Base-by-base conservation (phyloP, 1,140 invertebrate species). In the Stratiolaelaps scimitus region DNA sequence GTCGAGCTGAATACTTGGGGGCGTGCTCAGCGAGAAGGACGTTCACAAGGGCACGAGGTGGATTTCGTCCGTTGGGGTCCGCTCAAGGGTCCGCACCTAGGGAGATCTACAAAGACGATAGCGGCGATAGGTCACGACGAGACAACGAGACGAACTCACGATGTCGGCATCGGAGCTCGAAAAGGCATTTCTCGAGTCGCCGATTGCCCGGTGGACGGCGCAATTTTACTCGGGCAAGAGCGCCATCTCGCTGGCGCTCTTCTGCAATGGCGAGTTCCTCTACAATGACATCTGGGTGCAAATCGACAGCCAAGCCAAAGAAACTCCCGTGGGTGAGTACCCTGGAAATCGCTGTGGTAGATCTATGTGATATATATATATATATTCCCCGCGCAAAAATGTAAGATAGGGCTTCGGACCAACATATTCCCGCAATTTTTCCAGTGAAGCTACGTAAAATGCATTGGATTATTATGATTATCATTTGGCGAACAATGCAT, bases 261-360 rank as follows among this genome's bases (percentile, higher is more conserved):
- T 60, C 23, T 60, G 53, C 53, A 60, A 26, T 26, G 53, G 53
- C 26, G n/a, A 60, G 26, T 60, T 26, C 23, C 20, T 60, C 2
- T 60, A 60, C 53, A 60, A 60, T 34, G 53, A 60, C 34, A 34
- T 60, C 15, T 60, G 53, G 53, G n/a, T n/a, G 15, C 53, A 60
- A 26, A 60, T 60, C 53, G 53, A 60, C 53, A 29, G 26, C 13
- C 53, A 60, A 26, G 53, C 53, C 26, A 15, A 26, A 17, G 53
- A n/a, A 34, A 26, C 34, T 15, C 53, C 17, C 13, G 13, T 34
- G 53, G 53, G 53, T 60, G 53, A 60, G 53, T 23, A 60, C 1
- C 26, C 34, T 4, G 10, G 34, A 40, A 40, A 40, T 40, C 10
- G 34, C 10, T 6, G 10, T 40, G 34, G n/a, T n/a, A n/a, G n/a